A percentile compares a stretch with the other conserved stretches of the same genome.
phyloP scores from a whole-genome alignment of 2,888 invertebrate species.

The Cephus spinipes region DNA sequence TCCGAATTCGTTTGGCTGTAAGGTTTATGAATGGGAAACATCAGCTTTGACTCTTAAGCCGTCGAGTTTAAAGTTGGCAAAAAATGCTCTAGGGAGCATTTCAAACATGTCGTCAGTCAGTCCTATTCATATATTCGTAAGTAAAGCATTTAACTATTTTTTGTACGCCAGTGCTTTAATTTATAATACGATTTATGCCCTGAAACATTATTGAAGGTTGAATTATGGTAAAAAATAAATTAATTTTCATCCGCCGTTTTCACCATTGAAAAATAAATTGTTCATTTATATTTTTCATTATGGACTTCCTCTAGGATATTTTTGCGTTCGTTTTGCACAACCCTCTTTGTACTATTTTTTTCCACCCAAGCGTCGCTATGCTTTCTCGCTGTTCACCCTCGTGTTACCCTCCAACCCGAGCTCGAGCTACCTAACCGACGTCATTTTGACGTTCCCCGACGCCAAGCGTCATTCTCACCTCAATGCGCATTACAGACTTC shows the following conservation, averaged over 20 bases:
- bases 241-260: slow-evolving; percentile 19
- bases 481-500: neutral
- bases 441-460: neutral
- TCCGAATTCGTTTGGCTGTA: neutral
- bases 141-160: neutral
- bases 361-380: neutral
- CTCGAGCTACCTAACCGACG: neutral
- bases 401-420: neutral
- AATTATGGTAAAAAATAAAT: neutral
- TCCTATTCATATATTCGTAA: neutral
- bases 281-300: slow-evolving; percentile 47
- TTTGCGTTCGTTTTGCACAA: neutral
- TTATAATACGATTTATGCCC: neutral
- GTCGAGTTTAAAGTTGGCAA: neutral
- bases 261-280: slow-evolving; percentile 40
- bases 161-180: neutral
- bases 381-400: neutral
- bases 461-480: neutral
- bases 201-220: neutral
- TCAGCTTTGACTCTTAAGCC: neutral
- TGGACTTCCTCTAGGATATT: neutral
- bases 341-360: neutral
- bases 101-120: neutral
- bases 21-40: neutral
- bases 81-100: neutral